Base-by-base conservation (phyloP, 2,888 invertebrate species). In the Tetragonisca angustula region DNA sequence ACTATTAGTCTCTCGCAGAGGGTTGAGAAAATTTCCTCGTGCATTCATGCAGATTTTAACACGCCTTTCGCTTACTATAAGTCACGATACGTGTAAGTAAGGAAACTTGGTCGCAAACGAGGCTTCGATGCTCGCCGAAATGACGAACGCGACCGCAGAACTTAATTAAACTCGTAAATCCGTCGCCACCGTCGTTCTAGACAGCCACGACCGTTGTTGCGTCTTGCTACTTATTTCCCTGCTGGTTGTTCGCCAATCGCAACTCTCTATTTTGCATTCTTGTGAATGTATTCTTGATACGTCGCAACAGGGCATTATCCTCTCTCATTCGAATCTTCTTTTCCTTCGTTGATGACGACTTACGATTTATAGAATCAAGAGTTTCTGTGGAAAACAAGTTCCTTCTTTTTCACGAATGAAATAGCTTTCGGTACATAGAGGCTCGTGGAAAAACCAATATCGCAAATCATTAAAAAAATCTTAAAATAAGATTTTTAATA, bases 161-260 rank as follows among this genome's bases (percentile, higher is more conserved):
- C 92, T 93, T 93, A 93, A 93, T 93, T 93, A 93, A 93, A 92
- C 93, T 91, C 93, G 92, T 93, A 93, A 93, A 93, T 93, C 93
- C 90, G 91, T 91, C 88, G 87, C 86, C 88, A 87, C 87, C 86
- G 72, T 88, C 87, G 86, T 84, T 84, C 69, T 76, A 81, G 90
- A 88, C 90, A 85, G 84, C 86, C 87, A 81, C 86, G 86, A 87
- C 87, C 79, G 87, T 87, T 90, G 88, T 90, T 86, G 85, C 87
- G 85, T 85, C 85, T 86, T 71, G 72, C 83, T 81, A 77, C 79
- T 89, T 87, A 79, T 90, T 89, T 86, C 86, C 86, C 77, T 72
- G 83, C 59, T 52, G 27, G 21, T 54, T 50, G 62, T 59, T 78
- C 61, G n/a, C 70, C 67, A 61, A 69, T 76, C 69, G 17, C 5